Conservation (phyloP, 2,113 vertebrate genomes). For the Salminus brasiliensis region DNA sequence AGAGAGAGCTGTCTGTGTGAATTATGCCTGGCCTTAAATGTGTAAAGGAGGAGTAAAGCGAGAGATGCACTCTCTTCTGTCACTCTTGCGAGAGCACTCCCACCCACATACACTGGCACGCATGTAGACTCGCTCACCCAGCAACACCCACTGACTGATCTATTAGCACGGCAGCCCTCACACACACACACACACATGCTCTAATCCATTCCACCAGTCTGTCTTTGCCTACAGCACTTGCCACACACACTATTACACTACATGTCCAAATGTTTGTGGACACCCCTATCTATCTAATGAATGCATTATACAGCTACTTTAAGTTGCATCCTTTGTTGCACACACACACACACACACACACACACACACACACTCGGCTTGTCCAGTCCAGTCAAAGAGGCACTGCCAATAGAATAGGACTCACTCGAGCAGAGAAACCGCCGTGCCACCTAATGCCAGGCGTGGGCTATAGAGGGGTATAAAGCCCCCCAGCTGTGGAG, state of each 20-base stretch:
- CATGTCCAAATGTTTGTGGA: not conserved
- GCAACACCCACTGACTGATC: constrained; percentile 27
- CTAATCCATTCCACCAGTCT: not conserved
- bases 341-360: too few species aligned
- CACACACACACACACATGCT: not conserved
- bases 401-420: too few species aligned
- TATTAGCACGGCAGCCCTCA: constrained; percentile 22
- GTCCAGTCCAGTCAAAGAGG: too few species aligned
- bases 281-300: not conserved
- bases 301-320: too few species aligned
- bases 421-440: too few species aligned
- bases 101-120: constrained; percentile 65
- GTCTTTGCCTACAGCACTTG: not conserved
- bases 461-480: too few species aligned
- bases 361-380: too few species aligned
- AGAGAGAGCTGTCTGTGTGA: not conserved
- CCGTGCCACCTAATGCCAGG: too few species aligned
- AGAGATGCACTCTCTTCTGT: constrained; percentile 47
- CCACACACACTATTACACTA: not conserved
- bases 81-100: constrained; percentile 64
- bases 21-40: not conserved
- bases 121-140: constrained; percentile 44
- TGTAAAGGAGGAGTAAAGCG: not conserved
- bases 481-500: too few species aligned
- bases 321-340: too few species aligned